These are phyloP conservation scores for Lepus timidus DNA, from an alignment of 2,113 vertebrate species.

Conservation along the genomic window DNA sequence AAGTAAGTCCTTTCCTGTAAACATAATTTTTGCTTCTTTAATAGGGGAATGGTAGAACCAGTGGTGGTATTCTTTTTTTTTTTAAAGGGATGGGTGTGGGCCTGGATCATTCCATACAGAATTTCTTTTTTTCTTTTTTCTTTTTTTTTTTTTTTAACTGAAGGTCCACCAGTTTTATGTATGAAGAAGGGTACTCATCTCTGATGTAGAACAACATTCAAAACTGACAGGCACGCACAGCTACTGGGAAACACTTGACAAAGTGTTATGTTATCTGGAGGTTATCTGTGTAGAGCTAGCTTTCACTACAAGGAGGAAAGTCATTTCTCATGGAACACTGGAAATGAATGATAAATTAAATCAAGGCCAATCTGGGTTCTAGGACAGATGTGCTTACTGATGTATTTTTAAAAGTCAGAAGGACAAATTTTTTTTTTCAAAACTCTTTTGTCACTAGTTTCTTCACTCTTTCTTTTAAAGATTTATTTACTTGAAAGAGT, in stretches of 20 bases:
- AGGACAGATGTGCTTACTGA: constrained; percentile 30
- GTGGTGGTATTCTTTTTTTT: not conserved
- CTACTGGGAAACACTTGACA: constrained; percentile 3
- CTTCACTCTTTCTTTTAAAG: too few species aligned
- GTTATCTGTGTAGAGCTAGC: not conserved
- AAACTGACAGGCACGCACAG: not conserved
- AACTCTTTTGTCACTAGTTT: constrained; percentile 42
- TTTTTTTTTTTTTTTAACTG: not conserved
- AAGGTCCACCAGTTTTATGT: not conserved
- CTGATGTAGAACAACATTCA: constrained; percentile 50
- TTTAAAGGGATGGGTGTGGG: not conserved
- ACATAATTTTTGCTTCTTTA: constrained; percentile 46
- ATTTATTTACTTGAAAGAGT: too few species aligned
- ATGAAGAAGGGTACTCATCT: not conserved
- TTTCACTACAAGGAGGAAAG: constrained; percentile 34
- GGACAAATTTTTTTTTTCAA: not conserved
- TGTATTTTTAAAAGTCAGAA: constrained; percentile 15
- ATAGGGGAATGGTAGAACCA: not conserved
- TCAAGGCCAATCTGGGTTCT: constrained; percentile 10
- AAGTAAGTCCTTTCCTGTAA: not conserved
- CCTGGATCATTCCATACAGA: not conserved
- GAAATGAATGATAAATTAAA: constrained; percentile 32
- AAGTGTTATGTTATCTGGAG: not conserved
- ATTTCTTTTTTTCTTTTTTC: not conserved
- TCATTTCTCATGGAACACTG: not conserved